A percentile compares a stretch with the other conserved stretches of the same genome.
phyloP scores from a whole-genome alignment of 1,140 invertebrate species.

The Archivesica marissinica region DNA sequence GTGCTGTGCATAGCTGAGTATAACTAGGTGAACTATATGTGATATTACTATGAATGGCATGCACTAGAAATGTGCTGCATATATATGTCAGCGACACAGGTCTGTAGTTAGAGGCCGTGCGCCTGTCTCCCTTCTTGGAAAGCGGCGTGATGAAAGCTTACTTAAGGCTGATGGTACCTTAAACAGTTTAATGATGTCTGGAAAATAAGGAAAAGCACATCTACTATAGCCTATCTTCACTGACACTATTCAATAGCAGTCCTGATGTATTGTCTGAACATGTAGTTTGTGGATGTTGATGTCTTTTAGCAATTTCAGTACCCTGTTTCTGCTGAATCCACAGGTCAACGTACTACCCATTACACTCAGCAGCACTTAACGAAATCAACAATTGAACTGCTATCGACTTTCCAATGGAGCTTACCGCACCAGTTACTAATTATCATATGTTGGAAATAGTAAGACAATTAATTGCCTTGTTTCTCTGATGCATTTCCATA shows the following conservation, averaged over 20 bases:
- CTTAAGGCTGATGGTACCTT: conserved; percentile 17
- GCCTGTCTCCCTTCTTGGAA: conserved; percentile 38
- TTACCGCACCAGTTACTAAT: too few relatives aligned
- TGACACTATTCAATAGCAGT: conserved; percentile 9
- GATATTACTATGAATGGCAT: not conserved
- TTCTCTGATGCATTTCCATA: too few relatives aligned
- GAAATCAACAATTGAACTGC: too few relatives aligned
- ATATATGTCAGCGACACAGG: conserved; percentile 56
- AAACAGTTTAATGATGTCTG: conserved; percentile 1
- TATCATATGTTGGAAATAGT: too few relatives aligned
- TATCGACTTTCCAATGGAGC: too few relatives aligned
- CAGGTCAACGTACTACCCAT: too few relatives aligned
- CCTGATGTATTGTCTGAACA: conserved; percentile 6
- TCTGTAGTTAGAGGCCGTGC: conserved; percentile 26
- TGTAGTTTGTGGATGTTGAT: conserved; percentile 2
- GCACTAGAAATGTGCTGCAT: not conserved
- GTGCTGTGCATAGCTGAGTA: not conserved
- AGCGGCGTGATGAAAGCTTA: conserved; percentile 25
- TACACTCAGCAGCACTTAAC: too few relatives aligned
- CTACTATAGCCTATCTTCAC: conserved; percentile 22
- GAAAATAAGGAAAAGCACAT: conserved; percentile 15
- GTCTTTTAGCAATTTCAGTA: not conserved
- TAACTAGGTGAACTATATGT: not conserved
- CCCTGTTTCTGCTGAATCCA: not conserved
- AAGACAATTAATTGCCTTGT: too few relatives aligned